Conservation (phyloP, 2,888 invertebrate genomes). For the Perdita meconis region DNA sequence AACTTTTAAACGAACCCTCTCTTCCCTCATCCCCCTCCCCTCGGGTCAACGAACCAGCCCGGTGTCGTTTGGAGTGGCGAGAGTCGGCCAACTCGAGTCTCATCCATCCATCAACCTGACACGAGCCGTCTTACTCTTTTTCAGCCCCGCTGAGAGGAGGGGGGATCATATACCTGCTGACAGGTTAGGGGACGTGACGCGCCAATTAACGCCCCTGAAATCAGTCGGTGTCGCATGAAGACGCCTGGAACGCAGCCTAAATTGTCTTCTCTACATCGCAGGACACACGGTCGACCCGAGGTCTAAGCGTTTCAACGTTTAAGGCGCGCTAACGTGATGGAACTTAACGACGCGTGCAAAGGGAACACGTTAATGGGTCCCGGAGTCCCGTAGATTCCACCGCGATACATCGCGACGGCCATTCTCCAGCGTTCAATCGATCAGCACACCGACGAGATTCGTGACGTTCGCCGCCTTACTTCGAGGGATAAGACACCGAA, state of each 20-base stretch:
- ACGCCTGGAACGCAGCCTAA: conserved; percentile 48
- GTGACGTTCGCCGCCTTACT: background rate
- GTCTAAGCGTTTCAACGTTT: conserved; percentile 53
- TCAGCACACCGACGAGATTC: background rate
- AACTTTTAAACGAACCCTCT: conserved; percentile 41
- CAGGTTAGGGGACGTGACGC: conserved; percentile 26
- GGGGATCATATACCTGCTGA: conserved; percentile 43
- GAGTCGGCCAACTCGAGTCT: conserved; percentile 40
- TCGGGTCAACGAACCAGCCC: conserved; percentile 62
- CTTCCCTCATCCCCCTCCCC: no score
- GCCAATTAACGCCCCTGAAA: conserved; percentile 70
- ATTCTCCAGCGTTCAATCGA: conserved; percentile 9
- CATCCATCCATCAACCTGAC: conserved; percentile 68
- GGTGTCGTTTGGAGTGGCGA: conserved; percentile 29
- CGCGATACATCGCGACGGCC: background rate
- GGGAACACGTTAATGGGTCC: conserved; percentile 27
- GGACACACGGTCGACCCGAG: conserved; percentile 9
- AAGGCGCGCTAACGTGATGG: conserved; percentile 26
- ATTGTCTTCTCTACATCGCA: conserved; percentile 55
- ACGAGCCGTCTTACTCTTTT: conserved; percentile 36
- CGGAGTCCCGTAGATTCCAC: background rate
- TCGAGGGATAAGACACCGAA: background rate
- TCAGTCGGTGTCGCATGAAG: conserved; percentile 55
- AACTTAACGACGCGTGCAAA: conserved; percentile 7
- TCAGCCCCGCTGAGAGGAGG: background rate